Percentiles rank a stretch among this genome's conserved stretches.
These are phyloP conservation scores for Drosophila ironensis DNA, from an alignment of 1,140 invertebrate genomes.

Conservation along the genomic window DNA sequence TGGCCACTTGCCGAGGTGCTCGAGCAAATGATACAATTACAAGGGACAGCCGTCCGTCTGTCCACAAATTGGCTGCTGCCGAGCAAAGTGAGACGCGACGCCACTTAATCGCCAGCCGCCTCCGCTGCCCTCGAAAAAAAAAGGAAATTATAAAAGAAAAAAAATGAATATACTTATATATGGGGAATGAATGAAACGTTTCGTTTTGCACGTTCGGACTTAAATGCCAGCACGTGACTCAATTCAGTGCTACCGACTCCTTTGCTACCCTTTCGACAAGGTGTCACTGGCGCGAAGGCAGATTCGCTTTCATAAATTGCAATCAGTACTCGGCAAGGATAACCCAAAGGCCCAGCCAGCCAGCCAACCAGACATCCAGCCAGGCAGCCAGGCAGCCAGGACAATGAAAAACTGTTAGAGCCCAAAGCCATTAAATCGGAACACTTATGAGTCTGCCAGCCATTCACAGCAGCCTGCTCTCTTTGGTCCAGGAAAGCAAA, in stretches of 20 bases:
- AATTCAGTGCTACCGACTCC: constrained; percentile 21
- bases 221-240: constrained; percentile 76
- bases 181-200: constrained; percentile 41
- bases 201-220: constrained; percentile 71
- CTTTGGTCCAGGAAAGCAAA: too few relatives aligned
- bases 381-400: neutral
- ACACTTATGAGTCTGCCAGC: constrained; percentile 24
- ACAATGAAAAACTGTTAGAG: constrained; percentile 33
- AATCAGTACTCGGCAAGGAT: constrained; percentile 12
- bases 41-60: neutral
- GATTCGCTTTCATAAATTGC: constrained; percentile 14
- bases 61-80: constrained; percentile 32
- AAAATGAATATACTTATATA: too few relatives aligned
- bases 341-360: neutral
- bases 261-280: constrained; percentile 1
- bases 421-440: constrained; percentile 16
- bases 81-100: constrained; percentile 21
- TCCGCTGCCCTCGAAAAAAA: neutral
- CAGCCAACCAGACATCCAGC: neutral
- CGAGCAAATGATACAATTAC: constrained; percentile 47
- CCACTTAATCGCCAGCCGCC: constrained; percentile 30
- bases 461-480: neutral
- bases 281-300: neutral
- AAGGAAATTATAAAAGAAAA: too few relatives aligned
- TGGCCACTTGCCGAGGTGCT: constrained; percentile 29